Conservation (phyloP, 2,888 invertebrate species). For the Xylophagus ater region DNA sequence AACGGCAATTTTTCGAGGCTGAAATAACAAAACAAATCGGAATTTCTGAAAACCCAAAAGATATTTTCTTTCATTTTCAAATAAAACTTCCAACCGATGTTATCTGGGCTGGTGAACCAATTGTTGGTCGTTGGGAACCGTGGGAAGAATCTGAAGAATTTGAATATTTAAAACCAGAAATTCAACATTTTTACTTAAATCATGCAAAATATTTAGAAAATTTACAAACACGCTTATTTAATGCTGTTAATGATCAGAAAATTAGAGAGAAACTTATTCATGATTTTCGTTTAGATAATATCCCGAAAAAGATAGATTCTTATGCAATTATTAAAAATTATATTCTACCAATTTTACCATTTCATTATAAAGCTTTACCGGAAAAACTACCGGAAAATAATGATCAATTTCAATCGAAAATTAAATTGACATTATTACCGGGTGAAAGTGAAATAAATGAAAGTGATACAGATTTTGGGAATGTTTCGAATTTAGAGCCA, state of each 20-base stretch:
- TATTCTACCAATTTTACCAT: slow-evolving; percentile 1
- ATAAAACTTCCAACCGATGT: slow-evolving; percentile 3
- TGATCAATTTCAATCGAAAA: too few relatives aligned
- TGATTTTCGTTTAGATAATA: slow-evolving; percentile 1
- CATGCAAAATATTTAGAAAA: slow-evolving; percentile 1
- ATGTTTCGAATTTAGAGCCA: too few relatives aligned
- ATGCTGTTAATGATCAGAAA: neutral
- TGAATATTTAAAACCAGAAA: neutral
- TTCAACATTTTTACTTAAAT: neutral
- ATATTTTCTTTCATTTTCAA: neutral
- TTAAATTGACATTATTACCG: too few relatives aligned
- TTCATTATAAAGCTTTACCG: neutral
- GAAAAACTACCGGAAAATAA: neutral
- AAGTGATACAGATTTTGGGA: too few relatives aligned
- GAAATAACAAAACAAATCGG: too few relatives aligned
- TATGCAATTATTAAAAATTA: slow-evolving; percentile 1
- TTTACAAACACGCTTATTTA: neutral
- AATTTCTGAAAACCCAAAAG: neutral
- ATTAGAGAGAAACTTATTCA: neutral
- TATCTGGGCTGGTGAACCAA: neutral
- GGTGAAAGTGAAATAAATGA: too few relatives aligned
- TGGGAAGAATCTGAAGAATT: slow-evolving; percentile 8
- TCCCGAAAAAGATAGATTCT: slow-evolving; percentile 2
- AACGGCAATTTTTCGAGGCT: too few relatives aligned
- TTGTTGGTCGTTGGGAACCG: slow-evolving; percentile 5